Evolutionary conservation across 2,113 vertebrate genomes (phyloP), one percentile per base, ranked within the genome.

Genomic region (Cololabis saira): DNA sequence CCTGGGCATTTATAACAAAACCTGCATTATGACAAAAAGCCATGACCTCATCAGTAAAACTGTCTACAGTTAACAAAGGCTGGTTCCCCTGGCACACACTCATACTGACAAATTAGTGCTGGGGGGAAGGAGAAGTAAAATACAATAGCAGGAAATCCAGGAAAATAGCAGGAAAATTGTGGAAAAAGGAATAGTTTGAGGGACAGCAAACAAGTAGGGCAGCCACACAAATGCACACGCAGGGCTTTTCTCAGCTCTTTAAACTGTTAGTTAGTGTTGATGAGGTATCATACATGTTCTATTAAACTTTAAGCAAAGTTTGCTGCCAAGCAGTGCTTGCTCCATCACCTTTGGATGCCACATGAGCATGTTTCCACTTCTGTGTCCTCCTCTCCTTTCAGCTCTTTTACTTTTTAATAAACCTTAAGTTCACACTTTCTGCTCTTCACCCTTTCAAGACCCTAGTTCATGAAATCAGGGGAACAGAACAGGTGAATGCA

Each of bases 111-210:
- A 66, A 76, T 67, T 45, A 47, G 18, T 44, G 33, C 33, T 77
- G 19, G 49, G 66, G 68, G 52, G 67, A 73, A 24, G 4, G 27
- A 50, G 44, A 61, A 65, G 49, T 57, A 11, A 61, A 86, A 74
- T 40, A 88, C 86, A 84, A 88, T 86, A 42, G 68, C 74, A 82
- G 83, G 83, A 86, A 86, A 82, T 71, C 55, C 71, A 71, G n/a
- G 10, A n/a, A 18, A 16, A 30, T 3, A 5, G 10, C 14, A 15
- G 42, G 19, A 0, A 44, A 65, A 30, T 17, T 30, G 48, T 75
- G 72, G 60, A 74, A 78, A 64, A 47, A 45, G 37, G 55, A 37
- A 43, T 71, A 50, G 18, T 51, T 64, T 50, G 21, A 50, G 61
- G 74, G 57, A 67, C 67, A 76, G 67, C 58, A 42, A 62, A 74